Evolutionary conservation across 2,113 vertebrate species (phyloP).

Genomic region (Lepus americanus): DNA sequence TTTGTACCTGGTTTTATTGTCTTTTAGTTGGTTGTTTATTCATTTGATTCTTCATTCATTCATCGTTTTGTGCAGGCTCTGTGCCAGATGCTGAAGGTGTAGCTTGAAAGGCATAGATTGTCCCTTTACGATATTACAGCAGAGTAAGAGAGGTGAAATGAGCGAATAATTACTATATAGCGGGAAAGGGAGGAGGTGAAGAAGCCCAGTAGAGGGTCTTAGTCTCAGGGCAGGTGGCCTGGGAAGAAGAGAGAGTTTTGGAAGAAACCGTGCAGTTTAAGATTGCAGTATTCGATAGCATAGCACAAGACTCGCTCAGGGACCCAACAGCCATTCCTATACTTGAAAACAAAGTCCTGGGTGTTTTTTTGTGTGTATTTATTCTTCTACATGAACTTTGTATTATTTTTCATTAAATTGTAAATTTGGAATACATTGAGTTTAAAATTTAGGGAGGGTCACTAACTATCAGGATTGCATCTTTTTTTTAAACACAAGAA

Average conservation of each 20-base stretch:
- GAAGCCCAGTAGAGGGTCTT: not conserved
- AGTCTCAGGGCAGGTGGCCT: not conserved
- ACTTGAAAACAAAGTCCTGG: not conserved
- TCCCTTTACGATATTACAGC: not conserved
- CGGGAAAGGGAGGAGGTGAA: not conserved
- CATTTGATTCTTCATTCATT: not conserved
- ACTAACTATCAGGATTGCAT: not conserved
- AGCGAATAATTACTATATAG: not conserved
- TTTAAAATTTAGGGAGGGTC: not conserved
- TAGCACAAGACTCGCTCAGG: not conserved
- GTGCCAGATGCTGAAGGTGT: not conserved
- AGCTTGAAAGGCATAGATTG: not conserved
- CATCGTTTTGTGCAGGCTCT: not conserved
- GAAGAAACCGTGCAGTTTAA: not conserved
- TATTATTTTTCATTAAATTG: not conserved
- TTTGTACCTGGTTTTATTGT: not conserved
- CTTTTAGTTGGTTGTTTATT: not conserved
- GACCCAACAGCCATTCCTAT: not conserved
- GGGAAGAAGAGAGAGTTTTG: not conserved
- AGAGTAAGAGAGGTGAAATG: slow-evolving; percentile 29
- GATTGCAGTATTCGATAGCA: not conserved
- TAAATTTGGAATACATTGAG: not conserved
- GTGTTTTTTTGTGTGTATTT: not conserved
- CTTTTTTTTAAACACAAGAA: not conserved
- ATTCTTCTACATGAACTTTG: not conserved